Evolutionary conservation across 1,140 invertebrate genomes (phyloP), one percentile per base, ranked within the genome.

Genomic region (Acromyrmex charruanus): DNA sequence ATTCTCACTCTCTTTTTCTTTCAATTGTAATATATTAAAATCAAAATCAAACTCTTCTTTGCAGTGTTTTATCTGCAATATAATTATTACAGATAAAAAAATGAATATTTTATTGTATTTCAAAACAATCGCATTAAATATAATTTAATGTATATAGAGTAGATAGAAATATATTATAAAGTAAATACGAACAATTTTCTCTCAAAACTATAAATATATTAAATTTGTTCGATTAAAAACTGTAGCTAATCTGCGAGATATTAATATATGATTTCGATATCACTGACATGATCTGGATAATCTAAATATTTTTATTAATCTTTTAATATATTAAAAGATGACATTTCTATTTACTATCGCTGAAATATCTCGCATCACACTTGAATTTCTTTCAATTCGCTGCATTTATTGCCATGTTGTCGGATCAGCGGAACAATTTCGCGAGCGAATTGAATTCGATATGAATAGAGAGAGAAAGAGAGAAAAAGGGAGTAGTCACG

Each of bases 401-500:
- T n/a, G 61, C 18, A 31, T 74, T 72, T 75, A 63, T 59, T 28
- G 39, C n/a, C 25, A 35, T 35, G 14, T 55, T 71, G 55, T 61
- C 53, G 25, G 35, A 61, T 59, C 35, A 59, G 25, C 51, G 49
- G 9, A 35, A 69, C 63, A 71, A 61, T 74, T 61, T 72, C 10
- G 39, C 25, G 39, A 61, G 39, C 25, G 14, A 51, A 84, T 74
- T 55, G 25, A 16, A 75, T 84, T 3, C 55, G 28, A 51, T 61
- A 61, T 61, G 18, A 74, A 59, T 28, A 59, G 31, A 59, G n/a
- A 59, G 16, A 28, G n/a, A 53, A 10, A 35, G 35, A 51, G 39
- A 51, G n/a, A 69, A 10, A 49, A 5, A 59, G 35, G 44, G 10
- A 59, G 16, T 18, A 84, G 55, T 59, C 28, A 49, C 39, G 39